Conservation (phyloP, 2,888 invertebrate genomes). For the Hoplodrina ambigua region DNA sequence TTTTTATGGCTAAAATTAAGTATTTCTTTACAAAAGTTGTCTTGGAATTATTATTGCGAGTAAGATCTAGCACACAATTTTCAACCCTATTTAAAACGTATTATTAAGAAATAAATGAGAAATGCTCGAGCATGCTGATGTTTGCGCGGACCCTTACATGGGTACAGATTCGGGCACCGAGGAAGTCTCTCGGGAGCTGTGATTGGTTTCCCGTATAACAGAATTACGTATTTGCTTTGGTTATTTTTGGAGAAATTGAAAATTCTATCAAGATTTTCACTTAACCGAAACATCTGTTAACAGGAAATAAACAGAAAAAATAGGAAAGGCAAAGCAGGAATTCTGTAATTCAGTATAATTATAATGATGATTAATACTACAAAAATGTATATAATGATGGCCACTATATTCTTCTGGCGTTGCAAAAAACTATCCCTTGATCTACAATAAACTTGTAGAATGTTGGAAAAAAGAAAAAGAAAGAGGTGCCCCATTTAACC, state of each 20-base stretch:
- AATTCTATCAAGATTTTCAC: not conserved
- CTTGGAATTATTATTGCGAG: too few species aligned
- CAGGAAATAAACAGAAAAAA: not conserved
- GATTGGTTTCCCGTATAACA: constrained; percentile 18
- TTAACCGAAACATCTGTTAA: not conserved
- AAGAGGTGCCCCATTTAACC: too few species aligned
- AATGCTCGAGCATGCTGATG: not conserved
- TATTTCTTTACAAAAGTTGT: too few species aligned
- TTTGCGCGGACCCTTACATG: not conserved
- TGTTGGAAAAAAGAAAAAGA: too few species aligned
- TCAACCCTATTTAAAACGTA: not conserved
- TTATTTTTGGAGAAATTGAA: not conserved
- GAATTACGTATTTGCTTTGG: not conserved
- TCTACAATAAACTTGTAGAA: too few species aligned
- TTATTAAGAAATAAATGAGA: not conserved
- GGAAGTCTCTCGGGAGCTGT: not conserved
- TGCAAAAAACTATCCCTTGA: too few species aligned
- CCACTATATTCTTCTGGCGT: too few species aligned
- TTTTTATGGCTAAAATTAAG: too few species aligned
- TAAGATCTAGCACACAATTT: not conserved
- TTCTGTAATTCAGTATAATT: too few species aligned
- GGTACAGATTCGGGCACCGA: not conserved
- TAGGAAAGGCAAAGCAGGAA: too few species aligned
- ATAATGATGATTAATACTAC: too few species aligned
- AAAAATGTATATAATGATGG: too few species aligned